Evolutionary conservation across 37 sponge, comb jelly and placozoan genomes (phyloP).

Genomic region (Cliona cf. orientalis): DNA sequence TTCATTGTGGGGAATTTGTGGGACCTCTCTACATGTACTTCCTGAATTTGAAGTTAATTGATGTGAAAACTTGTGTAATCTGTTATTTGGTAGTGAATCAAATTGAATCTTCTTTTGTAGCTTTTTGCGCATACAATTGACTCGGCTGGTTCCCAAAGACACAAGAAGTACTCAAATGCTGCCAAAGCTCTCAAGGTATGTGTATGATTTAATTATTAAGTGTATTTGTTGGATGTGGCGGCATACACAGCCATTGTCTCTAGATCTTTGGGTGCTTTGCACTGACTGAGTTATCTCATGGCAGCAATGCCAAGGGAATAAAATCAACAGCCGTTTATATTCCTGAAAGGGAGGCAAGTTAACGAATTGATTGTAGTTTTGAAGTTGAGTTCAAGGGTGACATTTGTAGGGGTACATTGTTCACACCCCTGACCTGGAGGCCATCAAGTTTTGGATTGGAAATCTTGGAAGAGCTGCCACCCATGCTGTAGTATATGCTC

Average conservation of each 20-base stretch:
- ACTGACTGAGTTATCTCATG: conserved; percentile 96
- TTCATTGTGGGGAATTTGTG: no score
- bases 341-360: conserved; percentile 75
- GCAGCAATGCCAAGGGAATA: conserved; percentile 89
- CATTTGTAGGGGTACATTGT: conserved; percentile 87
- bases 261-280: conserved; percentile 95
- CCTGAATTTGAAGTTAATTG: no score
- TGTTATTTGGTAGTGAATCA: no score
- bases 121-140: no score
- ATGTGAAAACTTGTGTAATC: no score
- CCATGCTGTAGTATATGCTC: conserved; percentile 89
- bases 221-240: no score
- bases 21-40: no score
- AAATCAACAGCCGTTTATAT: conserved; percentile 96
- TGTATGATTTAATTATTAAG: no score
- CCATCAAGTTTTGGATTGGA: conserved; percentile 92
- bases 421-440: conserved; percentile 95
- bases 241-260: no score
- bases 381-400: neutral
- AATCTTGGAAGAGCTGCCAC: conserved; percentile 90
- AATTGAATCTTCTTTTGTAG: no score
- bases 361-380: neutral
- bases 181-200: neutral
- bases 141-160: no score
- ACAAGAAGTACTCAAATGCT: no score